A percentile compares a stretch with the other conserved stretches of the same genome.
Evolutionary conservation across 37 sponge, comb jelly and placozoan species (phyloP).

Genomic region (Diacarnus erythraeanus): DNA sequence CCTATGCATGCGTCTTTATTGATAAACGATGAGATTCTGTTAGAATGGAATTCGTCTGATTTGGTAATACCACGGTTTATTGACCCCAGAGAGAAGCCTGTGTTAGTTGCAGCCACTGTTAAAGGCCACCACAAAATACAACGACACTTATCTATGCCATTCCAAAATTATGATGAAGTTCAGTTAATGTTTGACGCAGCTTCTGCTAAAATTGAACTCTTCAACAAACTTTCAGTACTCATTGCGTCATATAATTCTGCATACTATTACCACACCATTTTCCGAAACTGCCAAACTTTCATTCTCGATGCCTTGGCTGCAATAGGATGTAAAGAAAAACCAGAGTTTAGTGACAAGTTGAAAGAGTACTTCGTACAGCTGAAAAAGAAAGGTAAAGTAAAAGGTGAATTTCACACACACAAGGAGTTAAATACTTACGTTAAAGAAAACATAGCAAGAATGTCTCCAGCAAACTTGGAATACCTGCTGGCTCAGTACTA

Average conservation of each 20-base stretch:
- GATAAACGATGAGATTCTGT: background rate
- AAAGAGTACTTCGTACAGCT: constrained; percentile 5
- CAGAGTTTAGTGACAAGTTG: background rate
- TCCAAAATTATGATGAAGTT: background rate
- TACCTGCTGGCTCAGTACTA: constrained; percentile 3
- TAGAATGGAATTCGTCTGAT: background rate
- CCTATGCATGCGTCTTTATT: background rate
- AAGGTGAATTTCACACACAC: constrained; percentile 13
- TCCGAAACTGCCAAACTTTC: constrained; percentile 23
- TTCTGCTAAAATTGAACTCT: background rate
- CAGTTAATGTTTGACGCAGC: background rate
- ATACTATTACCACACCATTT: background rate
- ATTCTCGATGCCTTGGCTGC: constrained; percentile 2
- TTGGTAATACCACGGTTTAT: background rate
- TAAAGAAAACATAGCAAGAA: background rate
- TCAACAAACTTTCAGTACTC: background rate
- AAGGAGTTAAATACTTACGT: constrained; percentile 11
- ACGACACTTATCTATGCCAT: background rate
- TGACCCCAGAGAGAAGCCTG: background rate
- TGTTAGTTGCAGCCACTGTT: background rate
- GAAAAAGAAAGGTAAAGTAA: background rate
- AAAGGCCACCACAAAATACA: background rate
- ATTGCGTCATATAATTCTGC: constrained; percentile 4
- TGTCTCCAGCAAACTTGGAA: background rate
- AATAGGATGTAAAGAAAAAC: background rate